Percentiles rank a stretch among this genome's conserved stretches.
Conservation (phyloP, 1,140 invertebrate genomes). For the Adoxophyes honmai region DNA sequence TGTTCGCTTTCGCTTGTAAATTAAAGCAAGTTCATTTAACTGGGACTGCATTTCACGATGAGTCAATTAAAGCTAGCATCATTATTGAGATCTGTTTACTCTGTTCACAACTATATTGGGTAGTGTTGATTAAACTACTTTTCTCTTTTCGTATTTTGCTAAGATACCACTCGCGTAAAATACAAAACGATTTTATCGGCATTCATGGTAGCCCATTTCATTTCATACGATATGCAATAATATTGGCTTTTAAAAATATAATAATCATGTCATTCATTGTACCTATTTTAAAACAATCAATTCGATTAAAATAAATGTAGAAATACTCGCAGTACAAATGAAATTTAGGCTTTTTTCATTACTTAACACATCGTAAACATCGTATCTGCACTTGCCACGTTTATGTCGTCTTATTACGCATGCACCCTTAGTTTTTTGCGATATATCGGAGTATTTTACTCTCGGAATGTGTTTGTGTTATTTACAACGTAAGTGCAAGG, state of each 20-base stretch:
- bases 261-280: too few species aligned
- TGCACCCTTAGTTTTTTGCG: slow-evolving; percentile 42
- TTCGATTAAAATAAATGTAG: too few species aligned
- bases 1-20: slow-evolving; percentile 22
- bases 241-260: too few species aligned
- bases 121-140: slow-evolving; percentile 17
- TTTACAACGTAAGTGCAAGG: background rate
- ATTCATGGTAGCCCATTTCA: too few species aligned
- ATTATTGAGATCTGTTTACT: slow-evolving; percentile 37
- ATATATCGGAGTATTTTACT: slow-evolving; percentile 14
- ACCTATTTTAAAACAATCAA: too few species aligned
- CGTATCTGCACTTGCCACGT: background rate
- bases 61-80: slow-evolving; percentile 51
- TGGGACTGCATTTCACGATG: slow-evolving; percentile 38
- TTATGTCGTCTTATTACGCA: slow-evolving; percentile 47
- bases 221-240: too few species aligned
- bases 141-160: background rate
- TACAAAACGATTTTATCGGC: too few species aligned
- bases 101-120: slow-evolving; percentile 20
- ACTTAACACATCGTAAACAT: too few species aligned
- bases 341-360: too few species aligned
- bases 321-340: too few species aligned
- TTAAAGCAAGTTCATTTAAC: slow-evolving; percentile 15
- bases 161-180: too few species aligned
- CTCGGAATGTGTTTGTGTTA: slow-evolving; percentile 9